Base-by-base conservation (phyloP, 2,113 vertebrate species). In the Hyla sarda region DNA sequence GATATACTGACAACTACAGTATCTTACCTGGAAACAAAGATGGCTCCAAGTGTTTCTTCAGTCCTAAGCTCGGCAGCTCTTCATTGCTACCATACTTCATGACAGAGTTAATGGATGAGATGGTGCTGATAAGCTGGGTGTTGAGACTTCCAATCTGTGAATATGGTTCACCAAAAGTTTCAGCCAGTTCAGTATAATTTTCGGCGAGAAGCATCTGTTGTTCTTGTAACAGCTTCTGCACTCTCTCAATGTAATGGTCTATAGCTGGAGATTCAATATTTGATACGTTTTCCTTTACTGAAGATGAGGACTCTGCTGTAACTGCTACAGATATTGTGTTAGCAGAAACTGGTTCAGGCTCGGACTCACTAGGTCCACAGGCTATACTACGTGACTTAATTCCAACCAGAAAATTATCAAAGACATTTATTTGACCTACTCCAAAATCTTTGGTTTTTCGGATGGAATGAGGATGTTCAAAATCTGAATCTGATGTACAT, bases 91-190 rank as follows among this genome's bases (percentile, higher is more conserved):
- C 92, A 0, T 93, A 96, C 90, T 96, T 98, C 97, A 99, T 96
- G 82, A 96, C 97, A 0, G 96, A 95, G 88, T 96, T 98, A 90
- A 99, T 97, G 67, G 98, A 98, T 0, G 97, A 95, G 0, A 99
- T 93, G 0, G 98, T 98, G 92, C 94, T 98, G 86, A 99, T 95
- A 88, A 99, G 96, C 89, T 99, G 95, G 0, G 95, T 98, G 92
- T 98, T 99, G 69, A 99, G 96, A 83, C 96, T 96, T 1, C 96
- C 97, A 23, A 99, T 98, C 90, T 99, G 97, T 17, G 96, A 95
- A 85, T 96, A 95, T 0, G 97, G 98, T 87, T 98, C 95, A 8
- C 95, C 97, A 28, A 99, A 99, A 0, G 98, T 97, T 50, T 99
- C 98, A 0, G 97, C 97, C 21, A 99, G 90, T 82, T 99, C 98